These are phyloP conservation scores for Drosophila bocqueti DNA, from an alignment of 1,140 invertebrate species.

Conservation along the genomic window DNA sequence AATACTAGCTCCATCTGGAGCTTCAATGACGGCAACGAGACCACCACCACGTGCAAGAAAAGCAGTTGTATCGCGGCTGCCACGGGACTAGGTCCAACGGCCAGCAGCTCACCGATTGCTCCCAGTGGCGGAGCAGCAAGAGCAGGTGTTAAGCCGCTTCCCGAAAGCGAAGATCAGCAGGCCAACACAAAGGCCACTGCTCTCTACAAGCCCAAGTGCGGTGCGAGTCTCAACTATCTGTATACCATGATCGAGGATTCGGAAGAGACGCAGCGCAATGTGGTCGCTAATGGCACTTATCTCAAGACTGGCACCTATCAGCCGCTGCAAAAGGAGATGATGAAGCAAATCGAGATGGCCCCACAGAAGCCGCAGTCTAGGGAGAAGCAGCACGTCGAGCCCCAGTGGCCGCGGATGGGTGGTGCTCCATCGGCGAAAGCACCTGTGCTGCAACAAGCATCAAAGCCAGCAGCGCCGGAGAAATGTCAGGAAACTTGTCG, in stretches of 20 bases:
- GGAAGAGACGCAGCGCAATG: conserved; percentile 74
- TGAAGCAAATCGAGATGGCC: conserved; percentile 18
- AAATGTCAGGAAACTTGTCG: neutral
- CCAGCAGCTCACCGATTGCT: conserved; percentile 16
- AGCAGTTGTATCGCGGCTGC: neutral
- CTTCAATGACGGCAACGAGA: conserved; percentile 24
- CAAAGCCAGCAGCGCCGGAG: neutral
- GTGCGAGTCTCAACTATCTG: conserved; percentile 63
- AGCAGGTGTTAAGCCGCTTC: neutral
- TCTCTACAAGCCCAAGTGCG: conserved; percentile 8
- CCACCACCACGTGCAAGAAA: conserved; percentile 1
- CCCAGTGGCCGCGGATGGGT: neutral
- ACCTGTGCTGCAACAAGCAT: neutral
- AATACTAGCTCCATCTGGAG: conserved; percentile 20
- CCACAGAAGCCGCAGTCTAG: neutral
- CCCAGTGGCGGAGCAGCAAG: neutral
- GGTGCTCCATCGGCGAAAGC: neutral
- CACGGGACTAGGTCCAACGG: neutral
- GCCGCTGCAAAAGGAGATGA: conserved; percentile 63
- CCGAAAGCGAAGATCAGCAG: neutral
- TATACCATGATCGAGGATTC: conserved; percentile 84
- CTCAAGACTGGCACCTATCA: conserved; percentile 82
- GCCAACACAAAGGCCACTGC: neutral
- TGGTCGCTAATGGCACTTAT: conserved; percentile 78
- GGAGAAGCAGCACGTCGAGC: neutral